Evolutionary conservation across 2,797 vertebrate species (phyloP).

Genomic region (Thaleichthys pacificus): DNA sequence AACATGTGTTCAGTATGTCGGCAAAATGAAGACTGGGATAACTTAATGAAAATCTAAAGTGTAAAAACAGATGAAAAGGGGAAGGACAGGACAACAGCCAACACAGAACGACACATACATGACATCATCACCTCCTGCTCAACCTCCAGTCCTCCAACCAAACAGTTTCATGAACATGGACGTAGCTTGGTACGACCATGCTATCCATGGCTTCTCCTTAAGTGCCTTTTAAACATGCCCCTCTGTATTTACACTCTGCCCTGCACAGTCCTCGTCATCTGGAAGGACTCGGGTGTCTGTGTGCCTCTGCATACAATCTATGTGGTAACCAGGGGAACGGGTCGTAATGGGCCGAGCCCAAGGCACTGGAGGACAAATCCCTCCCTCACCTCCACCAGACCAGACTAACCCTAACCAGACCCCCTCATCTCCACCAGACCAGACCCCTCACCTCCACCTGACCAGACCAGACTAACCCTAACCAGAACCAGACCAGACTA

Average conservation of each 20-base stretch:
- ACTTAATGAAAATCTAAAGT: too few relatives aligned
- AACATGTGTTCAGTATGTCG: too few relatives aligned
- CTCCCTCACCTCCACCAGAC: neutral
- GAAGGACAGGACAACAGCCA: too few relatives aligned
- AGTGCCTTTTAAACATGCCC: neutral
- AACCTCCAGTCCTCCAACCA: neutral
- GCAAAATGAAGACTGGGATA: too few relatives aligned
- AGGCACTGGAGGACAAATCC: slow-evolving; percentile 8
- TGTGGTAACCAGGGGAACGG: slow-evolving; percentile 53
- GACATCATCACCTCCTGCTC: too few relatives aligned
- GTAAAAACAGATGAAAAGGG: too few relatives aligned
- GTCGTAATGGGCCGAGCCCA: slow-evolving; percentile 16
- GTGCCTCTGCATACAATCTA: slow-evolving; percentile 25
- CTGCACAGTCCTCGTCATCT: neutral
- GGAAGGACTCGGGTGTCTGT: neutral
- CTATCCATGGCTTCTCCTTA: neutral
- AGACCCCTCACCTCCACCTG: too few relatives aligned
- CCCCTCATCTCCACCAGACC: too few relatives aligned
- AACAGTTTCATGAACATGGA: neutral
- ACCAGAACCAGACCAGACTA: too few relatives aligned
- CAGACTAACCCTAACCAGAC: too few relatives aligned
- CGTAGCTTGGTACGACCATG: neutral
- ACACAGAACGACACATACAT: too few relatives aligned
- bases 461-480: too few relatives aligned
- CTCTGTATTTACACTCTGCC: neutral